phyloP scores from a whole-genome alignment of 2,113 vertebrate species.

The Panthera tigris region DNA sequence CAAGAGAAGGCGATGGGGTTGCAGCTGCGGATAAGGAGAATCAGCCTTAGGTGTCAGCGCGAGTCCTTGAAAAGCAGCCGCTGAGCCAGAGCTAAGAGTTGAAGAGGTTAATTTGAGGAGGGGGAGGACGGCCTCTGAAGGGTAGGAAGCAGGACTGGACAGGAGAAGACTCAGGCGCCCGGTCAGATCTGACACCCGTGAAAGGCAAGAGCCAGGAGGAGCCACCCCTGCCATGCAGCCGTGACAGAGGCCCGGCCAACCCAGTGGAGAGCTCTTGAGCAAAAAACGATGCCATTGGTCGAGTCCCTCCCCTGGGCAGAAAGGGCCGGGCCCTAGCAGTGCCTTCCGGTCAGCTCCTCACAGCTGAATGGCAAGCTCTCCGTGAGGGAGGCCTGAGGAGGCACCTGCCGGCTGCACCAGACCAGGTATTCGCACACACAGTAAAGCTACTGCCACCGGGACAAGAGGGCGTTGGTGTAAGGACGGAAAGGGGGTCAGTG shows the following conservation, averaged over 20 bases:
- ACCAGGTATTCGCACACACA: fast-evolving
- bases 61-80: neutral
- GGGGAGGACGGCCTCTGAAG: neutral
- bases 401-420: neutral
- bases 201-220: neutral
- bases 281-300: neutral
- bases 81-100: neutral
- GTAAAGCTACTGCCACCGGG: neutral
- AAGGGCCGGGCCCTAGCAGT: too few relatives aligned
- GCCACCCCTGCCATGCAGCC: too few relatives aligned
- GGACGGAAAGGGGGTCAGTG: neutral
- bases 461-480: neutral
- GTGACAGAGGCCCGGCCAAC: neutral
- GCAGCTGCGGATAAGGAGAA: too few relatives aligned
- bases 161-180: neutral
- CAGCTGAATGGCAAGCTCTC: neutral
- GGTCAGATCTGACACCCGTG: neutral
- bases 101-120: neutral
- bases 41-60: too few relatives aligned
- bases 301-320: fast-evolving
- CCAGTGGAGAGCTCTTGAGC: neutral
- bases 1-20: neutral
- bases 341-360: neutral
- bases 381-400: neutral
- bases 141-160: neutral